Evolutionary conservation across 92 coral and sea anemone species (phyloP).

Genomic region (Nematostella vectensis): DNA sequence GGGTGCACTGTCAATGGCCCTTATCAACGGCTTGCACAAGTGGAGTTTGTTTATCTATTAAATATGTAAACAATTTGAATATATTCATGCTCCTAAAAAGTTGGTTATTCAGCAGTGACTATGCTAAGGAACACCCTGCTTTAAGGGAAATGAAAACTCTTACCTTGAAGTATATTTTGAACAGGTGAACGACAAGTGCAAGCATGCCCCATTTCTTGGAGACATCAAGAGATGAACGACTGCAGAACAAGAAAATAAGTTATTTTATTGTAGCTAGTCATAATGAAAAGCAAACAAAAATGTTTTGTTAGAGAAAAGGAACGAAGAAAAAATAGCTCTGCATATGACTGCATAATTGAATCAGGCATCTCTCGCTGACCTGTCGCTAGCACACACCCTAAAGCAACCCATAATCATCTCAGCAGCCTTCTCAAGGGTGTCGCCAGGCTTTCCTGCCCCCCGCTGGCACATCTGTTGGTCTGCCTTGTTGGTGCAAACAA

Average conservation of each 20-base stretch:
- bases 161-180: slow-evolving; percentile 96
- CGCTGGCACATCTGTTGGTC: slow-evolving; percentile 66
- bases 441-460: slow-evolving; percentile 85
- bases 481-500: slow-evolving; percentile 43
- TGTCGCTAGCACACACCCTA: slow-evolving; percentile 98
- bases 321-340: too few species aligned
- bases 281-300: neutral
- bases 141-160: too few species aligned
- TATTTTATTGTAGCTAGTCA: neutral
- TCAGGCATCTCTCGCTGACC: too few species aligned
- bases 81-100: too few species aligned
- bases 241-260: slow-evolving; percentile 16
- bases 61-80: too few species aligned
- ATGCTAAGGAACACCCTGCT: too few species aligned
- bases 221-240: slow-evolving; percentile 91
- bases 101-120: too few species aligned
- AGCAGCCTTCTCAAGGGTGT: slow-evolving; percentile 88
- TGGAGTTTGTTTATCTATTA: slow-evolving; percentile 90
- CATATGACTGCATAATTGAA: too few species aligned
- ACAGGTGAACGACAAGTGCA: slow-evolving; percentile 87
- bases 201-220: slow-evolving; percentile 99
- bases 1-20: slow-evolving; percentile 98
- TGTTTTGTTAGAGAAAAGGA: too few species aligned
- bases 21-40: slow-evolving; percentile 87
- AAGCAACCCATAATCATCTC: slow-evolving; percentile 98